Conservation (phyloP, 2,113 vertebrate species). For the Thalassoma bifasciatum region DNA sequence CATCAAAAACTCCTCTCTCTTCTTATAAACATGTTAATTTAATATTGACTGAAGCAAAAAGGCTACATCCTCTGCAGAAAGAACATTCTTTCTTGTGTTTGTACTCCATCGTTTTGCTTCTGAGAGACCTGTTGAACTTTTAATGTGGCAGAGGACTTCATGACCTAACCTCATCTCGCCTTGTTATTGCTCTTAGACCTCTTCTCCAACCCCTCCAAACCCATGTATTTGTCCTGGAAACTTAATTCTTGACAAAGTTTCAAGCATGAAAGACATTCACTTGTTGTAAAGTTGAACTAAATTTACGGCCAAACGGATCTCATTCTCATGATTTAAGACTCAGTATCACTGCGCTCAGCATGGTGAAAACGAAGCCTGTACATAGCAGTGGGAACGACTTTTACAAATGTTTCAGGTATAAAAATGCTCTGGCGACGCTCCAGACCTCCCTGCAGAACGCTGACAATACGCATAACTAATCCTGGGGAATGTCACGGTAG, state of each 20-base stretch:
- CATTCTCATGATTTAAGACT: slow-evolving; percentile 46
- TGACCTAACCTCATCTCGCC: slow-evolving; percentile 52
- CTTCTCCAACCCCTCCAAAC: slow-evolving; percentile 24
- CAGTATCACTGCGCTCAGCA: slow-evolving; percentile 25
- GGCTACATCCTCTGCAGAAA: slow-evolving; percentile 11
- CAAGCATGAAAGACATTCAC: slow-evolving; percentile 29
- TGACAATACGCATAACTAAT: slow-evolving; percentile 76
- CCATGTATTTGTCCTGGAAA: background rate
- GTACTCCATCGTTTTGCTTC: slow-evolving; percentile 60
- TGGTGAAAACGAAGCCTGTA: slow-evolving; percentile 56
- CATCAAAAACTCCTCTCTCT: background rate
- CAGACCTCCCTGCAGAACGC: slow-evolving; percentile 71
- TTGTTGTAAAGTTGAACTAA: slow-evolving; percentile 19
- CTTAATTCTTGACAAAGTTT: slow-evolving; percentile 42
- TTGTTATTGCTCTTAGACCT: slow-evolving; percentile 40
- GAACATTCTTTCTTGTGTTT: slow-evolving; percentile 13
- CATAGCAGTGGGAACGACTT: slow-evolving; percentile 58
- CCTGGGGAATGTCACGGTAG: slow-evolving; percentile 60
- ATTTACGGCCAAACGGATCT: slow-evolving; percentile 51
- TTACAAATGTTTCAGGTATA: slow-evolving; percentile 72
- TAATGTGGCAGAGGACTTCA: slow-evolving; percentile 55
- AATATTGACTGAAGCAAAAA: slow-evolving; percentile 26
- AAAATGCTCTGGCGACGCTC: slow-evolving; percentile 55
- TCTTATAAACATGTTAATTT: slow-evolving; percentile 26
- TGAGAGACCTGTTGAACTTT: slow-evolving; percentile 61